phyloP scores from a whole-genome alignment of 2,888 invertebrate genomes.

The Catocala fraxini region DNA sequence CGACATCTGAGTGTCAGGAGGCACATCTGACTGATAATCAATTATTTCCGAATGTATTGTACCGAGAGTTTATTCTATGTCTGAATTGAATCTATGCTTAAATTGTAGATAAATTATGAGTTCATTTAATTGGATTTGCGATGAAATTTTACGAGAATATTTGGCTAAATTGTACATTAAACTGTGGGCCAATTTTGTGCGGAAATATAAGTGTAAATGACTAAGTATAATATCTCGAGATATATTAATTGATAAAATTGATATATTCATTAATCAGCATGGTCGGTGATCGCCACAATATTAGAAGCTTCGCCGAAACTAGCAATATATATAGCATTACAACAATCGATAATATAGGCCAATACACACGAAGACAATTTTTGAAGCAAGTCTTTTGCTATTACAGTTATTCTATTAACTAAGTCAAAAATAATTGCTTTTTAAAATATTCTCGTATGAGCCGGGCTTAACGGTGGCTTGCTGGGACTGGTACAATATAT shows the following conservation, averaged over 20 bases:
- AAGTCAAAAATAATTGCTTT: too few species aligned
- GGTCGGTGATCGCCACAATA: too few species aligned
- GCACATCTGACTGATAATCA: slow-evolving; percentile 59
- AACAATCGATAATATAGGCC: too few species aligned
- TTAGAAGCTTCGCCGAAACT: too few species aligned
- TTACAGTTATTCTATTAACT: too few species aligned
- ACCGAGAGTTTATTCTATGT: slow-evolving; percentile 46
- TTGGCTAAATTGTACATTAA: slow-evolving; percentile 35
- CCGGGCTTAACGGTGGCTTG: too few species aligned
- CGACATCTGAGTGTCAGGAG: slow-evolving; percentile 50
- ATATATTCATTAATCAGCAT: not conserved
- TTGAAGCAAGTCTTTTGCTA: too few species aligned
- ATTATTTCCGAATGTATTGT: slow-evolving; percentile 52
- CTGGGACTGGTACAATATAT: too few species aligned
- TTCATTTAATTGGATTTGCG: slow-evolving; percentile 40
- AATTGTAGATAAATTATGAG: slow-evolving; percentile 36
- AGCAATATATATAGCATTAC: too few species aligned
- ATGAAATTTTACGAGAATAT: slow-evolving; percentile 21
- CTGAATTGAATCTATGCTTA: slow-evolving; percentile 48
- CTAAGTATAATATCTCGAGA: slow-evolving; percentile 9
- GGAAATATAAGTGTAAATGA: slow-evolving; percentile 36
- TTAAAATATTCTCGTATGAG: too few species aligned
- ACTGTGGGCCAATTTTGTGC: slow-evolving; percentile 37
- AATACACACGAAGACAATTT: too few species aligned
- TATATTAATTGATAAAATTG: slow-evolving; percentile 15